Evolutionary conservation across 2,113 vertebrate genomes (phyloP).

Genomic region (Tychaedon coryphoeus): DNA sequence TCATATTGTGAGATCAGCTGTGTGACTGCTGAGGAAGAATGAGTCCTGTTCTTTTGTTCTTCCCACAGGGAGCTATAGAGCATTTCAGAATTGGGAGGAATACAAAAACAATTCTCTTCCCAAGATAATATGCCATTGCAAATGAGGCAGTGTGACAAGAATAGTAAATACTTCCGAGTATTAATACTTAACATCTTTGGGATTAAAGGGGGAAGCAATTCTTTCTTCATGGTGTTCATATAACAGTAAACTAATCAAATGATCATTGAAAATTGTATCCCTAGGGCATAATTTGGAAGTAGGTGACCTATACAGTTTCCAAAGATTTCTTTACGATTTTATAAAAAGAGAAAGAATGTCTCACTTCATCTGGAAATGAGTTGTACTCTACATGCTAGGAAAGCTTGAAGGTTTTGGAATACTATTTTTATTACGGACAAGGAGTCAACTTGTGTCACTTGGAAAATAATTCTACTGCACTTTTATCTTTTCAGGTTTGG

Average conservation of each 20-base stretch:
- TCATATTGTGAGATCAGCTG: neutral
- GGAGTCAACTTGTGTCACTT: neutral
- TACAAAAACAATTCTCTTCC: neutral
- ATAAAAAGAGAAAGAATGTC: neutral
- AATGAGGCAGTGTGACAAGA: conserved; percentile 8
- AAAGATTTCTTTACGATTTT: neutral
- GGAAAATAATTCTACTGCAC: neutral
- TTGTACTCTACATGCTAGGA: neutral
- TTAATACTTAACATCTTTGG: neutral
- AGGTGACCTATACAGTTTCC: neutral
- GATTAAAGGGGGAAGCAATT: neutral
- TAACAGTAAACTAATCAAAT: neutral
- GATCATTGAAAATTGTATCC: neutral
- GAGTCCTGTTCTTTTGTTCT: neutral
- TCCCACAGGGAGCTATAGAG: neutral
- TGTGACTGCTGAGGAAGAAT: neutral
- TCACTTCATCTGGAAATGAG: neutral
- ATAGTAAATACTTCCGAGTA: neutral
- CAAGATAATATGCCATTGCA: neutral
- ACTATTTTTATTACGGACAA: neutral
- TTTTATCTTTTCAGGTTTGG: neutral
- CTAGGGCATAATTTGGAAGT: neutral
- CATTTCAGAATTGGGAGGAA: neutral
- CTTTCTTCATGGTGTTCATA: neutral
- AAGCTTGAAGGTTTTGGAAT: neutral